Conservation (phyloP, 2,113 vertebrate genomes). For the Illadopsis cleaveri region DNA sequence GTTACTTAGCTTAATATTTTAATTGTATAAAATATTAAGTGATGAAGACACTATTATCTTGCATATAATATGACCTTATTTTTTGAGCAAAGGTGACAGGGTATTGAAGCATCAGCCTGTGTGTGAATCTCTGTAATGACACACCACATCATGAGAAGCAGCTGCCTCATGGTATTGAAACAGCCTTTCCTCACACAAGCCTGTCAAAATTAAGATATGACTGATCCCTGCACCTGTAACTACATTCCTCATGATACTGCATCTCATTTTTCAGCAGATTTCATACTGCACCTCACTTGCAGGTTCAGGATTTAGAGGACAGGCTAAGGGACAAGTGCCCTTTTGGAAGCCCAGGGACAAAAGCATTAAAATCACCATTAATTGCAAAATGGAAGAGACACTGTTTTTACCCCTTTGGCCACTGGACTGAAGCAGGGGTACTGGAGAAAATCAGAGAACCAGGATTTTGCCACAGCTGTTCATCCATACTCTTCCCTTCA, state of each 20-base stretch:
- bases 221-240: not conserved
- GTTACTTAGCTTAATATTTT: constrained; percentile 54
- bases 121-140: not conserved
- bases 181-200: not conserved
- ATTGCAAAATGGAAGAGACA: not conserved
- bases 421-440: not conserved
- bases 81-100: constrained; percentile 4
- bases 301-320: not conserved
- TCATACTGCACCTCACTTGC: not conserved
- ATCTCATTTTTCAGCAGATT: not conserved
- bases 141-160: not conserved
- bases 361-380: not conserved
- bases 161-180: not conserved
- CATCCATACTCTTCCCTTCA: not conserved
- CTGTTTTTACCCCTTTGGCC: not conserved
- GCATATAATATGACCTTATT: not conserved
- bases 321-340: not conserved
- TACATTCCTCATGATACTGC: not conserved
- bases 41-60: not conserved
- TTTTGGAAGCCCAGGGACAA: not conserved
- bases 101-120: not conserved
- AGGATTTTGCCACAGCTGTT: not conserved
- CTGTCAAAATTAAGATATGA: not conserved
- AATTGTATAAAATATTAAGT: constrained; percentile 57
- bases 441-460: not conserved